Base-by-base conservation (phyloP, 2,113 vertebrate species). In the Rafetus swinhoei region DNA sequence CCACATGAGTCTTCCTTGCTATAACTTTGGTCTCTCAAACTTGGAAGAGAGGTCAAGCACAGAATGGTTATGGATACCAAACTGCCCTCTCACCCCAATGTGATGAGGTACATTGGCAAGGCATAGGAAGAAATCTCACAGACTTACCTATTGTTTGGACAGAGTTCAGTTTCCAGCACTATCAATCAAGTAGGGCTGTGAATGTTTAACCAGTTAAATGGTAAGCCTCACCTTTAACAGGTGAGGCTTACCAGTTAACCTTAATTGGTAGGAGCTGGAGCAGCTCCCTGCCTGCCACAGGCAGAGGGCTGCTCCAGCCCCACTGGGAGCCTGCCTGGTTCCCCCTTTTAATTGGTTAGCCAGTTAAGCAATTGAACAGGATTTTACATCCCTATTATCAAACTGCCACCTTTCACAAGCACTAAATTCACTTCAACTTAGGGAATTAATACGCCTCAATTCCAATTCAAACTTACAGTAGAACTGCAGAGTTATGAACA, bases 11-110 rank as follows among this genome's bases (percentile, higher is more conserved):
- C 74, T 39, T 85, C 77, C 57, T 81, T 77, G 50, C 54, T 77
- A 35, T 45, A 45, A 45, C 45, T 45, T 45, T 45, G 45, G 45
- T 5, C 45, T 45, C 45, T 82, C 2, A 7, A n/a, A 9, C 24
- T 65, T 60, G 62, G 12, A 0, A 9, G 18, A 1, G 45, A 88
- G 50, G 54, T 11, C 1, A 39, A 65, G 56, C 19, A n/a, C 29
- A 45, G 79, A 35, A 69, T 2, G 45, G 16, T 25, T 2, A 55
- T 0, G 0, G 60, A 3, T 27, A 32, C 16, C 53, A 45, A 1
- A 22, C 22, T 7, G 2, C 53, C 32, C 35, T 81, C 29, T 65
- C n/a, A 45, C 54, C 13, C 0, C 39, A 18, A 1, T 4, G 55
- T 45, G 65, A 72, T 19, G 60, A 85, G 6, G 19, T 8, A 54